Percentiles rank a stretch among this genome's conserved stretches.
Evolutionary conservation across 2,113 vertebrate genomes (phyloP).

Genomic region (Syrmaticus mikado): DNA sequence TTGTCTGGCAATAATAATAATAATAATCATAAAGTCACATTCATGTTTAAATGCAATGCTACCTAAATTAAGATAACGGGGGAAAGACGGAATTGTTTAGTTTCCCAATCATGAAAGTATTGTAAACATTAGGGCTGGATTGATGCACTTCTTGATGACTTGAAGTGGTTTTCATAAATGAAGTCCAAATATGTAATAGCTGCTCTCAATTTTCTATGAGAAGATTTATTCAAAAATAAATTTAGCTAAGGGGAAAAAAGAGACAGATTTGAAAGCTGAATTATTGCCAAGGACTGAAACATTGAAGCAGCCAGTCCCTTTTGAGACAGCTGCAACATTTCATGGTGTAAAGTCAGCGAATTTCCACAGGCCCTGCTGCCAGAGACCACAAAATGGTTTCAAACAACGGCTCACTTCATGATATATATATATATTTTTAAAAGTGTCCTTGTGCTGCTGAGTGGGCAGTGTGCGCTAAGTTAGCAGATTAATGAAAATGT

Average conservation of each 20-base stretch:
- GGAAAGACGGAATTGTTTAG: slow-evolving; percentile 66
- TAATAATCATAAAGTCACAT: not conserved
- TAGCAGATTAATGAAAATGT: slow-evolving; percentile 92
- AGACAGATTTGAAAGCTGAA: slow-evolving; percentile 82
- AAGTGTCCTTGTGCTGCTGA: slow-evolving; percentile 81
- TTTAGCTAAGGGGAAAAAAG: slow-evolving; percentile 78
- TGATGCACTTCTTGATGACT: slow-evolving; percentile 64
- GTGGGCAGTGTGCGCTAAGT: slow-evolving; percentile 82
- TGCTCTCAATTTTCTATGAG: slow-evolving; percentile 79
- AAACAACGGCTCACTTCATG: slow-evolving; percentile 91
- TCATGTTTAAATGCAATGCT: slow-evolving; percentile 67
- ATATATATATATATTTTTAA: slow-evolving; percentile 75
- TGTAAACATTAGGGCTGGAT: slow-evolving; percentile 64
- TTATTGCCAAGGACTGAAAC: slow-evolving; percentile 81
- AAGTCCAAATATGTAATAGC: slow-evolving; percentile 81
- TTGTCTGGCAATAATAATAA: not conserved
- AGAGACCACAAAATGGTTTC: slow-evolving; percentile 92
- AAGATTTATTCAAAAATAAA: slow-evolving; percentile 85
- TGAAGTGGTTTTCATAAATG: slow-evolving; percentile 75
- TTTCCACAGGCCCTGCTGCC: slow-evolving; percentile 88
- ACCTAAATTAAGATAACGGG: slow-evolving; percentile 75
- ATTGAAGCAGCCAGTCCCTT: slow-evolving; percentile 80
- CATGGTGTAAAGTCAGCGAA: slow-evolving; percentile 89
- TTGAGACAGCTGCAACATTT: slow-evolving; percentile 90
- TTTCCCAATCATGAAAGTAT: slow-evolving; percentile 65